Base-by-base conservation (phyloP, 2,888 invertebrate species). In the Protophormia terraenovae region DNA sequence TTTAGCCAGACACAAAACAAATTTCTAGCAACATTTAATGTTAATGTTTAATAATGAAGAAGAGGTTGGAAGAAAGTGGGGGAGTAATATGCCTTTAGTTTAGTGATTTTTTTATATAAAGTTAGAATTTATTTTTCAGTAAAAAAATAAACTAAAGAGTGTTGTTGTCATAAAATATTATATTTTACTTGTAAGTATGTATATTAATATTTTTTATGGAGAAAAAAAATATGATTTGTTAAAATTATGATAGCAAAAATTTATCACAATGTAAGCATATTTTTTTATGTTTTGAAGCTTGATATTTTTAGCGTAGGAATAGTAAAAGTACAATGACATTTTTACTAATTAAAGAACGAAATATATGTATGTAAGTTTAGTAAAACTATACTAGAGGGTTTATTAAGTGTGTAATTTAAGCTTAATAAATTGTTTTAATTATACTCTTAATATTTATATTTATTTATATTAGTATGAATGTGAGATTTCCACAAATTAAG, bases 101-200 rank as follows among this genome's bases (percentile, higher is more conserved):
- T 47, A 47, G n/a, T 47, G 14, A 73, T 6, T 32, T 35, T 60
- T 32, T 10, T 24, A n/a, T 27, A 29, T 14, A 27, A 7, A 55
- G 6, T 8, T 2, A 7, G 6, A 22, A n/a, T 6, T 3, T 14
- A 27, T 55, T 55, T 24, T 14, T 55, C 3, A 27, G 24, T 8
- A 62, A 38, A 22, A 38, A 62, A 66, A 38, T 10, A 27, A 8
- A 41, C 14, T 14, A 64, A 75, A 62, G 76, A 55, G 76, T 64
- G 66, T 55, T 53, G 64, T 41, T 75, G 53, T 19, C 64, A 53
- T 64, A 64, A 75, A 66, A 53, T 53, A 14, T 64, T 64, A 16
- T 53, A 50, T 16, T 27, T 19, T 14, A 22, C 1, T 58, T 55
- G 41, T 10, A 32, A n/a, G n/a, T 50, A 32, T 22, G 35, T 16